Base-by-base conservation (phyloP, 1,140 invertebrate species). In the Drosophila pseudoobscura region DNA sequence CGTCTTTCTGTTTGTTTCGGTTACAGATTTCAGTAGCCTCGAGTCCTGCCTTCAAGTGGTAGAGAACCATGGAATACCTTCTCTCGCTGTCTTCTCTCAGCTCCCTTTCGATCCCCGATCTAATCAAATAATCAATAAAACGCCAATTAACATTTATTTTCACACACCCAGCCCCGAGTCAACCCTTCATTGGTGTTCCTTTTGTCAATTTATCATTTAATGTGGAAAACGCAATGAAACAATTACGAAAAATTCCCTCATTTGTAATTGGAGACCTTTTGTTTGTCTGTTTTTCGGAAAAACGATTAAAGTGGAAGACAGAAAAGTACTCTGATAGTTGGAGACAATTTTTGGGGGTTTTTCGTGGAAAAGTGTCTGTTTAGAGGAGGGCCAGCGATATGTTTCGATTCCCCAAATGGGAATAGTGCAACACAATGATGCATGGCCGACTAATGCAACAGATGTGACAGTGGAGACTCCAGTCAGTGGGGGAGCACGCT, bases 161-260 rank as follows among this genome's bases (percentile, higher is more conserved):
- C 78, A 80, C 77, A 80, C 78, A 61, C 58, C 41, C 17, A 15
- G n/a, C 31, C 15, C 46, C 8, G n/a, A 22, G 41, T 13, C 24
- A 63, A 35, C 47, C 45, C 59, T 63, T 55, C 64, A 11, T 13
- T 22, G 13, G 5, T 9, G 45, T 60, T 84, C 62, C 76, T 79
- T 84, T 79, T 83, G 80, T 84, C 65, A 79, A 84, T 84, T 83
- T 83, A 80, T 84, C 76, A 72, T 52, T 55, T 58, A 68, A 79
- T 79, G 80, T 57, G 5, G 65, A 71, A 63, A 24, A 52, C 45
- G 57, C 71, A 62, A 59, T 73, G 65, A 62, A 76, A 78, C 75
- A 83, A 79, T 83, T 78, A 52, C 46, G 26, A 58, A 58, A 50
- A 61, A 50, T 41, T 44, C 8, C 41, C 9, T 43, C n/a, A 24